These are phyloP conservation scores for Lamellibrachia columna DNA, from an alignment of 2,888 invertebrate species.

Conservation along the genomic window DNA sequence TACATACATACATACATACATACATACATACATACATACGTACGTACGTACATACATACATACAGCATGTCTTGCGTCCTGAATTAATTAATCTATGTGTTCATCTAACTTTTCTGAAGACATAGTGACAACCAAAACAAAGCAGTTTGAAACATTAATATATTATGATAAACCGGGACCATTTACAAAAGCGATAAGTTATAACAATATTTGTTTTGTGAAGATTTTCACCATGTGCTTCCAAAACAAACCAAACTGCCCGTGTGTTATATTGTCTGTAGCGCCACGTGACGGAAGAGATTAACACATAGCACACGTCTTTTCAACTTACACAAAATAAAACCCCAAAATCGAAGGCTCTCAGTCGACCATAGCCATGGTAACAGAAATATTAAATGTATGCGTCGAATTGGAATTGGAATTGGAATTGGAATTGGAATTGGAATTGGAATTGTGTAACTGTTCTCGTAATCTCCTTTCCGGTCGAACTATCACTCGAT, in stretches of 20 bases:
- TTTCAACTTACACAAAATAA: background rate
- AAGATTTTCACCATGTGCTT: too few relatives aligned
- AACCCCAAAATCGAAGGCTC: background rate
- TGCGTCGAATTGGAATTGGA: slow-evolving; percentile 5
- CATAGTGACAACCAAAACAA: too few relatives aligned
- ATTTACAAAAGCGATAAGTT: too few relatives aligned
- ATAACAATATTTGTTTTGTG: too few relatives aligned
- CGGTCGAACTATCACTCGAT: background rate
- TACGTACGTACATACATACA: too few relatives aligned
- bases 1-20: too few relatives aligned
- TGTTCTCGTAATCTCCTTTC: background rate
- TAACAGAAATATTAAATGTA: background rate
- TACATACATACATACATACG: too few relatives aligned
- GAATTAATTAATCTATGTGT: too few relatives aligned
- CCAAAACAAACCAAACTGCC: background rate
- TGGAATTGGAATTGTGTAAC: slow-evolving; percentile 16
- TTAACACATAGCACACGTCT: background rate
- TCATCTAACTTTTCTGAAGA: too few relatives aligned
- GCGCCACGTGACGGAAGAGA: background rate
- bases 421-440: slow-evolving; percentile 16
- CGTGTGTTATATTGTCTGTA: background rate
- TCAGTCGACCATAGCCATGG: background rate
- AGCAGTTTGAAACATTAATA: too few relatives aligned
- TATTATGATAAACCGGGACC: too few relatives aligned
- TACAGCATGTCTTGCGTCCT: too few relatives aligned